These are phyloP conservation scores for Aphaenogaster rudis DNA, from an alignment of 1,140 invertebrate genomes.

Conservation along the genomic window DNA sequence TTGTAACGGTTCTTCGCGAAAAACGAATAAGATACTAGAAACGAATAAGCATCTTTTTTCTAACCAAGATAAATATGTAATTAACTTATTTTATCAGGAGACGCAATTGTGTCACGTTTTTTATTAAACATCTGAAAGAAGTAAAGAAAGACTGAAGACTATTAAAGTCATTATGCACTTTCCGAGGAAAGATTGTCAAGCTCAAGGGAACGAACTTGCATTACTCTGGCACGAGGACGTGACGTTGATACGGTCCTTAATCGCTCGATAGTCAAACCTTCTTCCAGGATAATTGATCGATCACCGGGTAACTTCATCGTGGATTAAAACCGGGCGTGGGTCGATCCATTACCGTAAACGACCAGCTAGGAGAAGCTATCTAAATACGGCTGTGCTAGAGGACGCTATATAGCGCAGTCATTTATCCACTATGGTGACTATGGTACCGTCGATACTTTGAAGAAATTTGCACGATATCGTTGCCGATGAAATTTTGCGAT, in stretches of 20 bases:
- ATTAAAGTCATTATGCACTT: neutral
- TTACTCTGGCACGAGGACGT: neutral
- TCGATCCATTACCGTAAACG: slow-evolving; percentile 57
- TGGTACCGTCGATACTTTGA: neutral
- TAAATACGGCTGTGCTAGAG: neutral
- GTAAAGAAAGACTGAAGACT: neutral
- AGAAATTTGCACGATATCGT: neutral
- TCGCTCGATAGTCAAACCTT: slow-evolving; percentile 45
- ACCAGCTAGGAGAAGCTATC: slow-evolving; percentile 36
- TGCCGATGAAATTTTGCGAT: slow-evolving; percentile 1
- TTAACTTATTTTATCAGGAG: neutral
- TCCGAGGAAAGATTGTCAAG: neutral
- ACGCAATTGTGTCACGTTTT: neutral
- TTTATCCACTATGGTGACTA: slow-evolving; percentile 17
- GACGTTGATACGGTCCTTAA: slow-evolving; percentile 45
- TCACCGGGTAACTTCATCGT: slow-evolving; percentile 50
- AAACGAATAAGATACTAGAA: neutral
- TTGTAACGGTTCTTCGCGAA: neutral
- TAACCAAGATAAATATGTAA: neutral
- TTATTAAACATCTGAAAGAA: neutral
- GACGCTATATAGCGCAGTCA: neutral
- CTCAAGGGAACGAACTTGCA: neutral
- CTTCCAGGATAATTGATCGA: slow-evolving; percentile 59
- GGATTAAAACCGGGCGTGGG: slow-evolving; percentile 56
- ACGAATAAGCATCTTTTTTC: neutral